Percentiles rank a stretch among this genome's conserved stretches.
Conservation (phyloP, 2,888 invertebrate species). For the Dynastes grantii region DNA sequence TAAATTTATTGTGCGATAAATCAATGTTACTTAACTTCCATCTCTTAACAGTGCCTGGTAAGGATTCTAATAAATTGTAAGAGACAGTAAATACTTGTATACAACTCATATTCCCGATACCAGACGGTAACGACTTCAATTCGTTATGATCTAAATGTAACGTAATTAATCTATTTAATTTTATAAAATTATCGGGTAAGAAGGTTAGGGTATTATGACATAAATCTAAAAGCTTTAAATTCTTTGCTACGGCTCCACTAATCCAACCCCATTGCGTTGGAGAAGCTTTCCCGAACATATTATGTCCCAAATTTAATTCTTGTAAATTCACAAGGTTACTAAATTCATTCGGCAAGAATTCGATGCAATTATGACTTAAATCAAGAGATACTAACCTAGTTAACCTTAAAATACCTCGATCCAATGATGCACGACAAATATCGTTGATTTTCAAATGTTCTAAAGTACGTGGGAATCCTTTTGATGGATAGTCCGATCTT, state of each 20-base stretch:
- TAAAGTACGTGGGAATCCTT: constrained; percentile 82
- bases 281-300: constrained; percentile 75
- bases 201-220: constrained; percentile 75
- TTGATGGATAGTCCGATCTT: constrained; percentile 79
- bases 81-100: constrained; percentile 75
- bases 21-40: constrained; percentile 74
- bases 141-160: constrained; percentile 79
- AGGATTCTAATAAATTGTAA: constrained; percentile 72
- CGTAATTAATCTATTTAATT: constrained; percentile 75
- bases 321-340: constrained; percentile 76
- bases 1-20: constrained; percentile 75
- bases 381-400: constrained; percentile 79
- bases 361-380: constrained; percentile 81
- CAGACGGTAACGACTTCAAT: constrained; percentile 76
- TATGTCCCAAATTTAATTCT: constrained; percentile 78
- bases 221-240: constrained; percentile 77
- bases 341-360: constrained; percentile 80
- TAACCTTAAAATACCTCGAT: constrained; percentile 80
- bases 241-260: constrained; percentile 72
- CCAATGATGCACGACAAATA: constrained; percentile 77
- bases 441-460: constrained; percentile 77
- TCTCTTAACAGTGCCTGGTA: constrained; percentile 77
- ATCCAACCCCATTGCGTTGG: constrained; percentile 80
- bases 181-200: constrained; percentile 78
- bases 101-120: constrained; percentile 76